Conservation (phyloP, 2,888 invertebrate genomes). For the Chymomyza procnemis region DNA sequence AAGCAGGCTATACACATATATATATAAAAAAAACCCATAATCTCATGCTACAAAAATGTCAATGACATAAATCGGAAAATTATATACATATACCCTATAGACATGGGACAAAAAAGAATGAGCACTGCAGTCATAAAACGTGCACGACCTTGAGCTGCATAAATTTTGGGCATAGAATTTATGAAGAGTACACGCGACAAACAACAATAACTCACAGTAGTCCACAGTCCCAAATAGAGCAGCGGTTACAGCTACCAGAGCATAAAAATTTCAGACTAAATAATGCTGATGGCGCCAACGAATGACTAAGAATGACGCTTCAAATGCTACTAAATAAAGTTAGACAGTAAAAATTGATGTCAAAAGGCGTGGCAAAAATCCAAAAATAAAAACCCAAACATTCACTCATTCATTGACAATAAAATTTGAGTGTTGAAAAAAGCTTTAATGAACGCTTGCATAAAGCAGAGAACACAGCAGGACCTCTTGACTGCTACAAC, state of each 20-base stretch:
- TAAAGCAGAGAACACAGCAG: slow-evolving; percentile 15
- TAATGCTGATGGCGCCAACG: background rate
- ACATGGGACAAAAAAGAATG: background rate
- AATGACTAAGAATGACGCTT: background rate
- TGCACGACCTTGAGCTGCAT: slow-evolving; percentile 41
- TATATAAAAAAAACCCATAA: slow-evolving; percentile 34
- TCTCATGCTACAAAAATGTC: slow-evolving; percentile 20
- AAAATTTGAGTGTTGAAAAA: slow-evolving; percentile 49
- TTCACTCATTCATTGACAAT: slow-evolving; percentile 48
- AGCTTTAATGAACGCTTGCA: slow-evolving; percentile 44
- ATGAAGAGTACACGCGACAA: slow-evolving; percentile 20
- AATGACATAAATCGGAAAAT: slow-evolving; percentile 22
- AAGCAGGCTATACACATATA: slow-evolving; percentile 31
- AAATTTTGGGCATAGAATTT: slow-evolving; percentile 36
- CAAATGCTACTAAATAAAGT: background rate
- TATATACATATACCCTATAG: slow-evolving; percentile 25
- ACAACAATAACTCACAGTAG: slow-evolving; percentile 23
- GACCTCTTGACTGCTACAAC: background rate
- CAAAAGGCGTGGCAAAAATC: slow-evolving; percentile 40
- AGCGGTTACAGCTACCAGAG: background rate
- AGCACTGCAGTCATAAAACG: slow-evolving; percentile 47
- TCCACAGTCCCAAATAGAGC: background rate
- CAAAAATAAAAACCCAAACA: slow-evolving; percentile 5
- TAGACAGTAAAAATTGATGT: slow-evolving; percentile 43
- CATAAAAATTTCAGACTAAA: slow-evolving; percentile 22